Evolutionary conservation across 1,140 invertebrate genomes (phyloP).

Genomic region (Anastrepha ludens): DNA sequence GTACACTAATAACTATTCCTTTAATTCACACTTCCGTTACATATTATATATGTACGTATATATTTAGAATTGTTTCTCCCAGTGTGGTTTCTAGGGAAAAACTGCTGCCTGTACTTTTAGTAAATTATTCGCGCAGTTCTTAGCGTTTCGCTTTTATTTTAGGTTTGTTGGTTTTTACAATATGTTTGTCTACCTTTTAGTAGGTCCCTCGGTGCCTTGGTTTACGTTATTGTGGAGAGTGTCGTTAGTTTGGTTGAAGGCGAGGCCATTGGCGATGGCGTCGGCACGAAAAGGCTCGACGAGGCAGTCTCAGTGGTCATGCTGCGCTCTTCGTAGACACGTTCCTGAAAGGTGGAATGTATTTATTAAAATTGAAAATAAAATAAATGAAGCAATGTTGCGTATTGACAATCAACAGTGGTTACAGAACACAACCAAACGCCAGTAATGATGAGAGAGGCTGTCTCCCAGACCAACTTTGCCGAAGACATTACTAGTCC

Average conservation of each 20-base stretch:
- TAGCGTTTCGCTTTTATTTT: conserved; percentile 43
- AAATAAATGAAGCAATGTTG: no score
- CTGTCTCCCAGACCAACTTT: no score
- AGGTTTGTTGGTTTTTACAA: conserved; percentile 19
- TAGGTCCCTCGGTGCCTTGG: background rate
- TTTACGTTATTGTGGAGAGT: conserved; percentile 69
- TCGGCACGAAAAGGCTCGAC: conserved; percentile 71
- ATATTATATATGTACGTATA: conserved; percentile 51
- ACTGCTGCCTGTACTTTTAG: conserved; percentile 33
- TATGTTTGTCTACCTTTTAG: background rate
- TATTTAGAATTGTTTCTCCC: conserved; percentile 52
- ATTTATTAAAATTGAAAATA: no score
- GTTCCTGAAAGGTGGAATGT: conserved; percentile 62
- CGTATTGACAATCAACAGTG: no score
- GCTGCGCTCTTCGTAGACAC: conserved; percentile 72
- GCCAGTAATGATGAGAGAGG: no score
- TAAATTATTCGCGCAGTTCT: conserved; percentile 15
- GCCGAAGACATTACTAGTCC: no score
- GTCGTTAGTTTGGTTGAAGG: conserved; percentile 71
- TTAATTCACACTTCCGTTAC: conserved; percentile 36
- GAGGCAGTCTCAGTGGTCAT: conserved; percentile 72
- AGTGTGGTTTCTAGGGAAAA: conserved; percentile 20
- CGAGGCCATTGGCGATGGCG: conserved; percentile 72
- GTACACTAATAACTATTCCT: conserved; percentile 15
- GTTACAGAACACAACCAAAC: no score